phyloP scores from a whole-genome alignment of 37 sponge, comb jelly and placozoan genomes.

The Bolinopsis microptera region DNA sequence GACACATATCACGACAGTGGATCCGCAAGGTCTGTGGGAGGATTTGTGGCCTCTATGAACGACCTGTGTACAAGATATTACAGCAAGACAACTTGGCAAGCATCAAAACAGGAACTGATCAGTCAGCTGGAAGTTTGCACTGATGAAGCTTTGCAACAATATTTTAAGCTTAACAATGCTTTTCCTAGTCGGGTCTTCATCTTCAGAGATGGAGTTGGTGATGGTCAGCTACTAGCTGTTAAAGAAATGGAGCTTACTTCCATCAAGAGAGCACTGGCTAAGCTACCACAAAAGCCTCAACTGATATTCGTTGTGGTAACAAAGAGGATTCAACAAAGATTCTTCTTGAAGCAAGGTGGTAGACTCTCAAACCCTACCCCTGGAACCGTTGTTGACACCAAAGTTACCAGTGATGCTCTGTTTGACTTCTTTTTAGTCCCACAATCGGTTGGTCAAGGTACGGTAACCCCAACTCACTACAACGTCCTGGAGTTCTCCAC shows the following conservation, averaged over 20 bases:
- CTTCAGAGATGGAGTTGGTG: slow-evolving; percentile 95
- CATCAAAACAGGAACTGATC: slow-evolving; percentile 85
- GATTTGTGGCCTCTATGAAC: slow-evolving; percentile 90
- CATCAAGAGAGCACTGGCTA: not conserved
- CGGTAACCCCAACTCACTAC: slow-evolving; percentile 93
- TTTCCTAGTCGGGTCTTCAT: slow-evolving; percentile 90
- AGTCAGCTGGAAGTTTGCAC: slow-evolving; percentile 77
- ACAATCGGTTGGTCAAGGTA: slow-evolving; percentile 90
- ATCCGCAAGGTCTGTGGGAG: slow-evolving; percentile 77
- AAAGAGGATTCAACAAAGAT: slow-evolving; percentile 58
- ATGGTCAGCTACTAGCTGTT: slow-evolving; percentile 85
- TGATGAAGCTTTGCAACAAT: slow-evolving; percentile 48
- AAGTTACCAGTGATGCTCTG: not conserved
- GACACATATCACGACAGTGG: slow-evolving; percentile 95
- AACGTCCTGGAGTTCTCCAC: slow-evolving; percentile 80
- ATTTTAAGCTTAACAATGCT: slow-evolving; percentile 58
- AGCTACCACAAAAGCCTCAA: not conserved
- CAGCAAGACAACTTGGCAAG: slow-evolving; percentile 83
- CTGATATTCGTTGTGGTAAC: slow-evolving; percentile 28
- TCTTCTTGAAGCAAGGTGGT: slow-evolving; percentile 40
- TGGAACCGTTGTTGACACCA: slow-evolving; percentile 83
- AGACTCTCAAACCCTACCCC: slow-evolving; percentile 68
- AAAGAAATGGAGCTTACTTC: slow-evolving; percentile 63
- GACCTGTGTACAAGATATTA: slow-evolving; percentile 84
- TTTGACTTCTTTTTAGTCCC: slow-evolving; percentile 94